Conservation (phyloP, 1,140 invertebrate genomes). For the Dufourea novaeangliae region DNA sequence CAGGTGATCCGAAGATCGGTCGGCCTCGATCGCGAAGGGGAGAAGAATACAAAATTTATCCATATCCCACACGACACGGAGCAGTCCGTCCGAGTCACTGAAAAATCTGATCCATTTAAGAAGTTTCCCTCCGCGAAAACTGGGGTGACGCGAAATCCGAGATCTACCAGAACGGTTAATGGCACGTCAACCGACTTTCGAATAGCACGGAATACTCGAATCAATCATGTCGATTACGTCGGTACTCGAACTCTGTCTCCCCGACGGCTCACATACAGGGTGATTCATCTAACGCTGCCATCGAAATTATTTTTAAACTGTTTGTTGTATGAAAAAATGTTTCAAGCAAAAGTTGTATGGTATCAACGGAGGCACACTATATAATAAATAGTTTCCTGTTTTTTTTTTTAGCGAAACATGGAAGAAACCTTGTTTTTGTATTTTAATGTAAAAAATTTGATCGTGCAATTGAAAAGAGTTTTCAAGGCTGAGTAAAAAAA, state of each 20-base stretch:
- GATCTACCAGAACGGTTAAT: not conserved
- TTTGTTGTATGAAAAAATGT: no score
- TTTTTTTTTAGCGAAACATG: no score
- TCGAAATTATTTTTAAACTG: no score
- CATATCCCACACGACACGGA: not conserved
- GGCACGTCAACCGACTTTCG: conserved; percentile 17
- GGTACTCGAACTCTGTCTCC: not conserved
- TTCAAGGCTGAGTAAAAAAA: no score
- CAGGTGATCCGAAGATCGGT: conserved; percentile 14
- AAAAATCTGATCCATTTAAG: conserved; percentile 44
- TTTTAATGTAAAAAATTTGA: no score
- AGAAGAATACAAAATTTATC: conserved; percentile 24
- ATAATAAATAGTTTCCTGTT: no score
- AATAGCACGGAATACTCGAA: conserved; percentile 43
- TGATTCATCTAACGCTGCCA: no score
- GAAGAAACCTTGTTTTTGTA: no score
- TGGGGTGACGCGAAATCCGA: conserved; percentile 2
- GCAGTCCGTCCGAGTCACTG: not conserved
- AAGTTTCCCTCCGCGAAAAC: conserved; percentile 23
- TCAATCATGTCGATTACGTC: conserved; percentile 39
- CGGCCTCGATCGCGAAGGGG: not conserved
- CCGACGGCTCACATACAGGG: no score
- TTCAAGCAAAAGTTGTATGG: no score
- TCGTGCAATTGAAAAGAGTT: no score
- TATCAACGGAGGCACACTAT: no score